Evolutionary conservation across 2,888 invertebrate genomes (phyloP).

Genomic region (Norana najaformis): DNA sequence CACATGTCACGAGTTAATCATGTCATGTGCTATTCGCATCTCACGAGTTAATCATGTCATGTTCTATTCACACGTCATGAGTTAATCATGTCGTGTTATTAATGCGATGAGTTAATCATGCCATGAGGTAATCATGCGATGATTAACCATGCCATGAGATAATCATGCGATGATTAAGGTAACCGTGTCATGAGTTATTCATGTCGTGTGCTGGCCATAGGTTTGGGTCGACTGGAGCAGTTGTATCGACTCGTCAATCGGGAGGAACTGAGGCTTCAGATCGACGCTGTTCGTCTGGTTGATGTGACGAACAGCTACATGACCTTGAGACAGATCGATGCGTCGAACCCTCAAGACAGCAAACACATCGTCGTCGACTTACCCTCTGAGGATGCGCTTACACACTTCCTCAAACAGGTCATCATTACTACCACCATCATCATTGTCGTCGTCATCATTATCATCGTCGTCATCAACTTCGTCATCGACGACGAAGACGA

Average conservation of each 20-base stretch:
- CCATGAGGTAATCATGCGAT: too few relatives aligned
- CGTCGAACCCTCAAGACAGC: not conserved
- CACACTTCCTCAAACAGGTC: slow-evolving; percentile 42
- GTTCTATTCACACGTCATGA: too few relatives aligned
- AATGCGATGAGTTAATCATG: too few relatives aligned
- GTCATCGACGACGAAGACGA: too few relatives aligned
- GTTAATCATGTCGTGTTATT: too few relatives aligned
- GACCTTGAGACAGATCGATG: slow-evolving; percentile 34
- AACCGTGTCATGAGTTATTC: not conserved
- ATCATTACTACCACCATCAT: not conserved
- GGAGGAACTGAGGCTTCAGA: slow-evolving; percentile 21
- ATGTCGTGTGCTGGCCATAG: slow-evolving; percentile 23
- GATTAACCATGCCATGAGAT: too few relatives aligned
- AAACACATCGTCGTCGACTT: slow-evolving; percentile 44
- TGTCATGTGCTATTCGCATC: too few relatives aligned
- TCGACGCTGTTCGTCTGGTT: slow-evolving; percentile 30
- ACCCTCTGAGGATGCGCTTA: slow-evolving; percentile 37
- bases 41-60: too few relatives aligned
- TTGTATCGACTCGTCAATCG: slow-evolving; percentile 28
- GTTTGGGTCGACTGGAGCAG: slow-evolving; percentile 34
- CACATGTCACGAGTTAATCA: too few relatives aligned
- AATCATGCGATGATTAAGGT: too few relatives aligned
- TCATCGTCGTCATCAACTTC: not conserved
- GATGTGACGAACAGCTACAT: slow-evolving; percentile 33
- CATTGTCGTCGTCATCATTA: not conserved